Evolutionary conservation across 2,797 vertebrate genomes (phyloP).

Genomic region (Tokudaia muenninki): DNA sequence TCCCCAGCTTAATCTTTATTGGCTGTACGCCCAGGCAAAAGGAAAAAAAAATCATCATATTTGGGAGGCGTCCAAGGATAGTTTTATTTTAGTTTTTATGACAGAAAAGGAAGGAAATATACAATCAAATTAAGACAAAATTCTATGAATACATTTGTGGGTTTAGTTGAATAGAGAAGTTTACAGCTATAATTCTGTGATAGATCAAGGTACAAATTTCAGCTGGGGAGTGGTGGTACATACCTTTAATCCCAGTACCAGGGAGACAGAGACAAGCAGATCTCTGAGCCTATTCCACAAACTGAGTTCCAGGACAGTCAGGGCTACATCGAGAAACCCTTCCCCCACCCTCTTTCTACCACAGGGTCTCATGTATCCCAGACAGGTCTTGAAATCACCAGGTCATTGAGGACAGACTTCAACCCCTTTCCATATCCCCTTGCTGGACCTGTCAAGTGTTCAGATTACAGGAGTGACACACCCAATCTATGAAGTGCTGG

Average conservation of each 20-base stretch:
- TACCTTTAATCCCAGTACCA: not conserved
- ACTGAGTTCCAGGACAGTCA: not conserved
- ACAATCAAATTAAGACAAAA: conserved; percentile 43
- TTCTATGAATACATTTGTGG: conserved; percentile 43
- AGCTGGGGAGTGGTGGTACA: not conserved
- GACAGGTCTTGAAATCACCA: not conserved
- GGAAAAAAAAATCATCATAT: conserved; percentile 54
- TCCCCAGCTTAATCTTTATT: conserved; percentile 72
- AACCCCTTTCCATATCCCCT: not conserved
- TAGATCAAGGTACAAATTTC: not conserved
- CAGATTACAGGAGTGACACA: not conserved
- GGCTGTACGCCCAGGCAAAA: conserved; percentile 67
- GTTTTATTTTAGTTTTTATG: conserved; percentile 62
- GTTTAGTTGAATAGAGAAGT: conserved; percentile 1
- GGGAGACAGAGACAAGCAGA: not conserved
- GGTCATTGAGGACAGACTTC: not conserved
- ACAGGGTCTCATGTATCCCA: not conserved
- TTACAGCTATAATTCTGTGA: conserved; percentile 8
- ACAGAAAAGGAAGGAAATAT: conserved; percentile 64
- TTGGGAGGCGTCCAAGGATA: conserved; percentile 59
- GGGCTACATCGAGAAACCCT: not conserved
- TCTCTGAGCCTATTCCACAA: not conserved
- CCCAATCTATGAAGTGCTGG: not conserved
- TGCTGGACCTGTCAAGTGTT: not conserved
- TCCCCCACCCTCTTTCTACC: not conserved